A percentile compares a stretch with the other conserved stretches of the same genome.
Conservation (phyloP, 2,797 vertebrate genomes). For the Sciaenops ocellatus region DNA sequence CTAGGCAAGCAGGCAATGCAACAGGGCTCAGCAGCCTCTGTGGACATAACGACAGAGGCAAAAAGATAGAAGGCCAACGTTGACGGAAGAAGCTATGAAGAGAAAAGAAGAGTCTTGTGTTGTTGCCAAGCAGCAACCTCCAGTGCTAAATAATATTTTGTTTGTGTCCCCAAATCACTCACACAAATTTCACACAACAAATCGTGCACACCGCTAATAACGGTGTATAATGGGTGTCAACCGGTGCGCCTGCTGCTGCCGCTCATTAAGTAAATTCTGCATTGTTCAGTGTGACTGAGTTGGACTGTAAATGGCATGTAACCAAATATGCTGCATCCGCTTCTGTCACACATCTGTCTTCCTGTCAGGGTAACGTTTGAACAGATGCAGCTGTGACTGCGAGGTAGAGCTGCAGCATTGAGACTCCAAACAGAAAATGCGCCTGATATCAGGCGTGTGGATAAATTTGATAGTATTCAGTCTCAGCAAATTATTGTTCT, state of each 20-base stretch:
- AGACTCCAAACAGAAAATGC: slow-evolving; percentile 21
- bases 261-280: slow-evolving; percentile 1
- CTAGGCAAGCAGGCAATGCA: no score
- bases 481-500: slow-evolving; percentile 24
- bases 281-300: slow-evolving; percentile 11
- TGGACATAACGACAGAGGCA: no score
- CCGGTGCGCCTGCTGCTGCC: background rate
- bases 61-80: no score
- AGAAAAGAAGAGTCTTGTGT: no score
- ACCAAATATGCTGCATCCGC: slow-evolving; percentile 20
- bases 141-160: no score
- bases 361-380: slow-evolving; percentile 24
- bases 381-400: slow-evolving; percentile 29
- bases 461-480: slow-evolving; percentile 50
- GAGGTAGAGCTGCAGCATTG: slow-evolving; percentile 8
- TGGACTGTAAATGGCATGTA: slow-evolving; percentile 27
- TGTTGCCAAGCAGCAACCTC: no score
- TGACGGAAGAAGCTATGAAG: no score
- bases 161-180: no score
- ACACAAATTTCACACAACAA: no score
- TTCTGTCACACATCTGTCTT: slow-evolving; percentile 38
- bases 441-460: slow-evolving; percentile 12
- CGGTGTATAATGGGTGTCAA: no score
- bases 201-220: no score
- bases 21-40: no score